phyloP scores from a whole-genome alignment of 37 sponge, comb jelly and placozoan species.

The Cliona cf. orientalis region DNA sequence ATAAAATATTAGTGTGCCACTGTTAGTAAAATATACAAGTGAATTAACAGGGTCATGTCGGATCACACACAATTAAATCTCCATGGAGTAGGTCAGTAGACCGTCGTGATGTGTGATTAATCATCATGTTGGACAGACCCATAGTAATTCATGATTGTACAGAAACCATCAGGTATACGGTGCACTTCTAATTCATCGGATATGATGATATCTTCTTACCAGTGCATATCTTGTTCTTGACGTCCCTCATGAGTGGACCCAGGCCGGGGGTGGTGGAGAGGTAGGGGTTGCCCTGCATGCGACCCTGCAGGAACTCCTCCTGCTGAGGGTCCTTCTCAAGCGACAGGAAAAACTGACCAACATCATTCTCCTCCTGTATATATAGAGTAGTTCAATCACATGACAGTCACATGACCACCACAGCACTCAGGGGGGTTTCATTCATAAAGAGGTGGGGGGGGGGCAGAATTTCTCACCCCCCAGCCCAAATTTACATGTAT shows the following conservation, averaged over 20 bases:
- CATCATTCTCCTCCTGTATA: slow-evolving; percentile 78
- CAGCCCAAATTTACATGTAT: too few species aligned
- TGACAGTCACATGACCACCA: too few species aligned
- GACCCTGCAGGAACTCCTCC: slow-evolving; percentile 96
- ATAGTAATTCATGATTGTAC: not conserved
- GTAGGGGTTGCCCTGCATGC: slow-evolving; percentile 98
- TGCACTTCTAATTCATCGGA: not conserved
- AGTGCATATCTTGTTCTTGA: slow-evolving; percentile 96
- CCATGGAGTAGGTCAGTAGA: slow-evolving; percentile 2
- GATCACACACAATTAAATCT: slow-evolving; percentile 16
- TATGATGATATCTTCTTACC: slow-evolving; percentile 33
- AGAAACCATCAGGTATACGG: not conserved
- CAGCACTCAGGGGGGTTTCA: too few species aligned
- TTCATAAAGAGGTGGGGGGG: too few species aligned
- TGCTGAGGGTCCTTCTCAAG: slow-evolving; percentile 96
- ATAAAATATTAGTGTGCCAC: not conserved
- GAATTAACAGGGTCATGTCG: not conserved
- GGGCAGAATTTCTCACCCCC: too few species aligned
- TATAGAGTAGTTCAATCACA: too few species aligned
- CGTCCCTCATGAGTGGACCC: slow-evolving; percentile 95
- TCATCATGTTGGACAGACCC: not conserved
- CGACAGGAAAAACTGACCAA: slow-evolving; percentile 74
- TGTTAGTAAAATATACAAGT: not conserved
- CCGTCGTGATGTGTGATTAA: slow-evolving; percentile 30
- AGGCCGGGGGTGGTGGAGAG: slow-evolving; percentile 74